Evolutionary conservation across 2,797 vertebrate genomes (phyloP), one percentile per base, ranked within the genome.

Genomic region (Furcifer pardalis): DNA sequence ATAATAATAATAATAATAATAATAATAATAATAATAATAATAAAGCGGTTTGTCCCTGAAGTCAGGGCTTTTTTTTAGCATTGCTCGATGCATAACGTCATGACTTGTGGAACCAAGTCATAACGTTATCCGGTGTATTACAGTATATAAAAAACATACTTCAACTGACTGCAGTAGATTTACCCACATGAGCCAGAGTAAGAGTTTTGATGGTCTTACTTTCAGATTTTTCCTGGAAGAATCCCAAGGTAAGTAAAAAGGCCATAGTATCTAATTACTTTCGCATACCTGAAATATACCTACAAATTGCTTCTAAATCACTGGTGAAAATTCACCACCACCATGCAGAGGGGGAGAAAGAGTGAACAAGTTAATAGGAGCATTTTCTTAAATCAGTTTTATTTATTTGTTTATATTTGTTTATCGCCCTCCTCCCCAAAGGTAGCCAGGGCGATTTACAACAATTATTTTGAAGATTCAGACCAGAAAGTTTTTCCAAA

Each of bases 191-290:
- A 82, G 78, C 17, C 80, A 60, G 32, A 78, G 79, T 65, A 84
- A 66, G 62, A 35, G n/a, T 76, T 77, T 19, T 72, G 69, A 32
- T 0, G 0, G 66, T 46, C 75, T 71, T 62, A 4, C 52, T 23
- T 72, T 76, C 27, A 25, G 62, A 32, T 2, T 62, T 77, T 42
- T 44, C 69, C 27, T 44, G 25, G 46, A 21, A 76, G 35, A 46
- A n/a, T n/a, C n/a, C n/a, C n/a, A n/a, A 75, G 79, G 87, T 62
- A 85, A 52, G 30, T 35, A 68, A 82, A 82, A 87, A 52, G 65
- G 85, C 63, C 32, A 59, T n/a, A 44, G 32, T 68, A 1, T 1
- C 30, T 7, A 40, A 0, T 66, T 81, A 71, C 7, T 83, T 82
- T 80, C 1, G 68, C 42, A 82, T 84, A 84, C 60, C 44, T 49